Percentiles rank a stretch among this genome's conserved stretches.
These are phyloP conservation scores for Cosmorhoe ocellata DNA, from an alignment of 2,888 invertebrate genomes.

Conservation along the genomic window DNA sequence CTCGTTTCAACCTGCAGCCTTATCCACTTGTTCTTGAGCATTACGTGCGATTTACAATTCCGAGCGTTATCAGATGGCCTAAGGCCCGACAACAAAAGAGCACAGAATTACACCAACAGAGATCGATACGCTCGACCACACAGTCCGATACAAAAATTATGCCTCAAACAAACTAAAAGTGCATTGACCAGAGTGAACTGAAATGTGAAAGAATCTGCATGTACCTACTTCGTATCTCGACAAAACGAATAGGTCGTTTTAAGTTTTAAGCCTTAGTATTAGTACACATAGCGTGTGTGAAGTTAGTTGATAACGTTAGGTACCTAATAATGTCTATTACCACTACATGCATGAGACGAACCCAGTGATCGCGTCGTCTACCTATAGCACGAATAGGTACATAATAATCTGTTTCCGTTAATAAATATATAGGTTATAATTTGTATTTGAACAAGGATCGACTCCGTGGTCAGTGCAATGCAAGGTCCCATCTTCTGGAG, in stretches of 20 bases:
- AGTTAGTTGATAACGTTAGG: conserved; percentile 10
- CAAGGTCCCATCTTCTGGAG: conserved; percentile 57
- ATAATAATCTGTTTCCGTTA: neutral
- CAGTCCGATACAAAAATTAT: conserved; percentile 38
- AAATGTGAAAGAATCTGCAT: neutral
- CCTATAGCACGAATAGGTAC: neutral
- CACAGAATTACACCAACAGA: conserved; percentile 57
- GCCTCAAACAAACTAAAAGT: conserved; percentile 24
- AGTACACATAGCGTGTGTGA: too few relatives aligned
- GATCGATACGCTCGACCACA: conserved; percentile 61
- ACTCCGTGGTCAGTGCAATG: conserved; percentile 51
- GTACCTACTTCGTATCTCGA: conserved; percentile 1
- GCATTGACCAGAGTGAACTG: conserved; percentile 20
- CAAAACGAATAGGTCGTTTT: too few relatives aligned
- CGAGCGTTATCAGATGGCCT: conserved; percentile 73
- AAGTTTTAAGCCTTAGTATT: too few relatives aligned
- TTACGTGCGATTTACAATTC: conserved; percentile 76
- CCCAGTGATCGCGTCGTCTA: too few relatives aligned
- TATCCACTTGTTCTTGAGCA: conserved; percentile 62
- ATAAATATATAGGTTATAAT: conserved; percentile 3
- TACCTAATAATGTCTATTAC: too few relatives aligned
- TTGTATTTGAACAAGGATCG: conserved; percentile 41
- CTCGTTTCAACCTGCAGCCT: conserved; percentile 33
- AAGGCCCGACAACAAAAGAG: conserved; percentile 61
- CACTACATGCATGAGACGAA: too few relatives aligned